Evolutionary conservation across 2,113 vertebrate genomes (phyloP).

Genomic region (Carollia perspicillata): DNA sequence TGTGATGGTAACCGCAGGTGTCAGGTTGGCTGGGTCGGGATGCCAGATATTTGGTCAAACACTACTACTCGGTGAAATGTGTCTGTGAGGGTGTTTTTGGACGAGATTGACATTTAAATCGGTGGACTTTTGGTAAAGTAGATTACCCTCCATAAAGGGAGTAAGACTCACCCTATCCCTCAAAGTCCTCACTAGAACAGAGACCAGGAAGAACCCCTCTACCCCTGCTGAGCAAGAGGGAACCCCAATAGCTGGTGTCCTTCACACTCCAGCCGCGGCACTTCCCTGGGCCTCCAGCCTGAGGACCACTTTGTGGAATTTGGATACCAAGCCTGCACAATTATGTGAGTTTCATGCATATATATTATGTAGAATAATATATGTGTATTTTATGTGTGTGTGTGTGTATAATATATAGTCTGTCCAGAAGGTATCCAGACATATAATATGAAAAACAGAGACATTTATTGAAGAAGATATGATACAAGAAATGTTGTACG

Average conservation of each 20-base stretch:
- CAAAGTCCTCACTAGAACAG: not conserved
- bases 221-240: not conserved
- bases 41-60: not conserved
- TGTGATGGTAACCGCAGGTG: not conserved
- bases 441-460: no score
- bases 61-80: not conserved
- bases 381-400: not conserved
- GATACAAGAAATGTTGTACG: no score
- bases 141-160: not conserved
- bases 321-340: not conserved
- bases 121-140: not conserved
- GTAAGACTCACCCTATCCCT: not conserved
- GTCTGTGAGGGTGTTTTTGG: not conserved
- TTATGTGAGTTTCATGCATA: not conserved
- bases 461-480: no score
- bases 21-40: not conserved
- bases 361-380: not conserved
- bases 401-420: not conserved
- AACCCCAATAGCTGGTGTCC: not conserved
- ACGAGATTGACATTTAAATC: not conserved
- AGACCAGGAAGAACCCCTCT: not conserved
- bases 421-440: no score
- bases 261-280: not conserved
- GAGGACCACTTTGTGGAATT: not conserved
- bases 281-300: not conserved